Base-by-base conservation (phyloP, 2,888 invertebrate species). In the Pyrochroa serraticornis region DNA sequence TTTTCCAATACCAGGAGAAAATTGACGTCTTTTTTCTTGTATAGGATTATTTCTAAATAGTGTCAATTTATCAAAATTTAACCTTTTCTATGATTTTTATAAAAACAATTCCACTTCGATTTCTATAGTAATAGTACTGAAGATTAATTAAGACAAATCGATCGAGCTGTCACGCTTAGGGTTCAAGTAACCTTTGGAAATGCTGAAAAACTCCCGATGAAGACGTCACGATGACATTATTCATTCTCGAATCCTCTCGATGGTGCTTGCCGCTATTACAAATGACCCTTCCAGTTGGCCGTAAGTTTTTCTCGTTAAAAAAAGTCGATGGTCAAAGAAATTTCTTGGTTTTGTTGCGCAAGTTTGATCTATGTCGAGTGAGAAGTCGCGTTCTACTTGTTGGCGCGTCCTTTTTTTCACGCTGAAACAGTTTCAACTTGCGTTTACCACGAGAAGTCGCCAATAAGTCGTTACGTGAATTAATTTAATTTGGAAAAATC, bases 331-430 rank as follows among this genome's bases (percentile, higher is more conserved):
- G 22, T 22, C 22, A 22, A 45, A 63, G 63, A 52, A 8, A n/a
- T 34, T 33, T 13, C 35, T 31, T 31, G 22, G 22, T 22, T 2
- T 22, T 22, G 6, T 36, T 36, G n/a, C 31, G 42, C 36, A 53
- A 49, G 33, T 31, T 35, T 50, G 32, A 36, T 14, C 12, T 36
- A 44, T 14, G 45, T 44, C 37, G 39, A 50, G 42, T 46, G 12
- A 9, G 10, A 53, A 52, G 46, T 65, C 58, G 37, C 60, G 67
- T 60, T 63, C 67, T 62, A 63, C 56, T 67, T 64, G 46, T 12
- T 46, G 8, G n/a, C 7, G 22, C 47, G 56, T 43, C 56, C 61
- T 58, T 63, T 61, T 64, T 65, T 67, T 54, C 48, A 62, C 62
- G 65, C 58, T 65, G 54, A 44, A 56, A 31, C 39, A 39, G 34